A percentile compares a stretch with the other conserved stretches of the same genome.
Evolutionary conservation across 2,113 vertebrate genomes (phyloP).

Genomic region (Microcebus jonahi): DNA sequence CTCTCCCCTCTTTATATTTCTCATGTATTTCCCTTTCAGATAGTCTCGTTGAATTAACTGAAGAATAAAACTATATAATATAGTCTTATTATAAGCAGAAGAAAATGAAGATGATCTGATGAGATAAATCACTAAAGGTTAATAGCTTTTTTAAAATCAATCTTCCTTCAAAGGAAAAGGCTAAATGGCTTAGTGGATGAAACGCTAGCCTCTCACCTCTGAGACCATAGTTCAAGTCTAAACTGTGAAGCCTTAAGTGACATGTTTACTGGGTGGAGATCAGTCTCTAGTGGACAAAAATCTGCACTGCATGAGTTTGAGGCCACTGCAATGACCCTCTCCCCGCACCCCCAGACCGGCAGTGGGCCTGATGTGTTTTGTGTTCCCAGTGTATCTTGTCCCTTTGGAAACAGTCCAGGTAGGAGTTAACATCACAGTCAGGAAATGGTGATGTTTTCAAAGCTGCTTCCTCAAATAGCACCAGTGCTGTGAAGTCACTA

Average conservation of each 20-base stretch:
- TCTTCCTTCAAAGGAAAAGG: slow-evolving; percentile 88
- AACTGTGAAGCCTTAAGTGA: slow-evolving; percentile 76
- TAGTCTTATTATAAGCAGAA: slow-evolving; percentile 85
- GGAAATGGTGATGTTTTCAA: background rate
- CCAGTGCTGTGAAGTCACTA: rapidly evolving
- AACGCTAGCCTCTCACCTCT: slow-evolving; percentile 86
- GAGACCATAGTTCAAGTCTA: slow-evolving; percentile 86
- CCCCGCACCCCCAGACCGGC: background rate
- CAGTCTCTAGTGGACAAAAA: slow-evolving; percentile 89
- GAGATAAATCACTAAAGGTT: slow-evolving; percentile 88
- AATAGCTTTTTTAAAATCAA: slow-evolving; percentile 90
- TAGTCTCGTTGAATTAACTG: slow-evolving; percentile 79
- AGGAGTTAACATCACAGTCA: slow-evolving; percentile 38
- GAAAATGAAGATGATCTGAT: slow-evolving; percentile 89
- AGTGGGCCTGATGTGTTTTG: background rate
- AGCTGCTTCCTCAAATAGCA: background rate
- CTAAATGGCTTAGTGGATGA: slow-evolving; percentile 88
- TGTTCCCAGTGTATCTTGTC: background rate
- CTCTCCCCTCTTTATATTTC: slow-evolving; percentile 28
- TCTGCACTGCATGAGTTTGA: slow-evolving; percentile 84
- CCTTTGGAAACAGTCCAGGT: slow-evolving; percentile 15
- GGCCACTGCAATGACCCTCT: background rate
- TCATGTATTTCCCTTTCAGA: slow-evolving; percentile 71
- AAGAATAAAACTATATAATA: slow-evolving; percentile 84
- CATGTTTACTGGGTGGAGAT: slow-evolving; percentile 84